Percentiles rank a stretch among this genome's conserved stretches.
Conservation (phyloP, 2,888 invertebrate genomes). For the Clepsis dumicolana region DNA sequence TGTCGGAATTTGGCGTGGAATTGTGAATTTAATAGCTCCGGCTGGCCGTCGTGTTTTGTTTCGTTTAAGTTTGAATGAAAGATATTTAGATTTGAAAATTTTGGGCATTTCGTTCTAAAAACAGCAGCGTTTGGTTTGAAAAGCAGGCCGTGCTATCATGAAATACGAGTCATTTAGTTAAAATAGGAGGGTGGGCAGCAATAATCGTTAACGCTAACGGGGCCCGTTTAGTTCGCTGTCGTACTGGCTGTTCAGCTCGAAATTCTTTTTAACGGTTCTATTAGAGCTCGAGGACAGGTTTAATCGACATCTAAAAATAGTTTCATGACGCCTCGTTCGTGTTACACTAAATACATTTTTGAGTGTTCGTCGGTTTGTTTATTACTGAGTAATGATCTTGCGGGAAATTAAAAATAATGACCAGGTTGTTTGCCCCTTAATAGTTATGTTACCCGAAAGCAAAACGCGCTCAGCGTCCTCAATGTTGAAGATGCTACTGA, state of each 20-base stretch:
- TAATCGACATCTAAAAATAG: constrained; percentile 36
- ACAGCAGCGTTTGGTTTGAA: constrained; percentile 42
- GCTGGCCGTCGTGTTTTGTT: constrained; percentile 13
- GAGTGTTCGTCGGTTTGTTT: constrained; percentile 23
- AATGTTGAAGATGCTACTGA: constrained; percentile 12
- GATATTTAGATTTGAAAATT: background rate
- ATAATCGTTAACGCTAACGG: constrained; percentile 77
- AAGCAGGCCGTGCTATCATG: constrained; percentile 60
- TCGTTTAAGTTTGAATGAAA: constrained; percentile 4
- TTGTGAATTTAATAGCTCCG: constrained; percentile 56
- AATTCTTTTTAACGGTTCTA: constrained; percentile 62
- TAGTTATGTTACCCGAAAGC: constrained; percentile 26
- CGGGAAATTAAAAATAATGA: constrained; percentile 38
- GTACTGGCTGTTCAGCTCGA: constrained; percentile 59
- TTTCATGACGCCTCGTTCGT: constrained; percentile 40
- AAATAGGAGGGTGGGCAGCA: constrained; percentile 66
- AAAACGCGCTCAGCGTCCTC: constrained; percentile 2
- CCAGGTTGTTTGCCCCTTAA: constrained; percentile 27
- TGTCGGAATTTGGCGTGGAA: constrained; percentile 45
- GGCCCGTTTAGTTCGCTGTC: constrained; percentile 64
- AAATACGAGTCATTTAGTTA: constrained; percentile 71
- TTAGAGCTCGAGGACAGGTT: constrained; percentile 45
- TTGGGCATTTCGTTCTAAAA: constrained; percentile 23
- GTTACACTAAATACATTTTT: constrained; percentile 33
- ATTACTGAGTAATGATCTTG: constrained; percentile 14